Percentiles rank a stretch among this genome's conserved stretches.
These are phyloP conservation scores for Saguinus midas DNA, from an alignment of 2,113 vertebrate species.

Conservation along the genomic window DNA sequence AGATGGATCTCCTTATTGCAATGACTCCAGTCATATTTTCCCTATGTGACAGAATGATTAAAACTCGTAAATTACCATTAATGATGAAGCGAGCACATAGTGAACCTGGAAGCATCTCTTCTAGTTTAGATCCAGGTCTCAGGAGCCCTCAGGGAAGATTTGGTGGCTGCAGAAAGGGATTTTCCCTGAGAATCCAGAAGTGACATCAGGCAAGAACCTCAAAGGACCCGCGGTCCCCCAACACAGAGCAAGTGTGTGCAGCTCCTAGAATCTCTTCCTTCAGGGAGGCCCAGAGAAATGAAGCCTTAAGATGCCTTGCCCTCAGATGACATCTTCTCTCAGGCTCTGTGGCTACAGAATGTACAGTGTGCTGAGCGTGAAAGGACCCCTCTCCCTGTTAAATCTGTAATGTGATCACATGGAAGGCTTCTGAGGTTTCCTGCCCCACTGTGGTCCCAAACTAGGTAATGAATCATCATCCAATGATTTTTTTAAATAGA, in stretches of 20 bases:
- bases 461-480: neutral
- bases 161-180: neutral
- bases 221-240: neutral
- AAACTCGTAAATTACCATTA: constrained; percentile 52
- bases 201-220: neutral
- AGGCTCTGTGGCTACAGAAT: too few relatives aligned
- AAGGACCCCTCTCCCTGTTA: rapidly evolving
- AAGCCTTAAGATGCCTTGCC: rapidly evolving
- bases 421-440: too few relatives aligned
- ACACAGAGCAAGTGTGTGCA: rapidly evolving
- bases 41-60: constrained; percentile 43
- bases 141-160: neutral
- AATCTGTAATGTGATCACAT: rapidly evolving
- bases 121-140: neutral
- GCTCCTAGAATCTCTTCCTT: neutral
- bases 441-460: neutral
- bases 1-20: constrained; percentile 58
- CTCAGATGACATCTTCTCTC: neutral
- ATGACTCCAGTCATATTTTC: neutral
- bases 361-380: neutral
- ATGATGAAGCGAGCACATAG: neutral
- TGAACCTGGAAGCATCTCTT: neutral
- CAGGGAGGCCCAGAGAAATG: neutral
- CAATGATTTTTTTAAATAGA: constrained; percentile 35
- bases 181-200: neutral